These are phyloP conservation scores for Aphidoletes aphidimyza DNA, from an alignment of 2,888 invertebrate species.

Conservation along the genomic window DNA sequence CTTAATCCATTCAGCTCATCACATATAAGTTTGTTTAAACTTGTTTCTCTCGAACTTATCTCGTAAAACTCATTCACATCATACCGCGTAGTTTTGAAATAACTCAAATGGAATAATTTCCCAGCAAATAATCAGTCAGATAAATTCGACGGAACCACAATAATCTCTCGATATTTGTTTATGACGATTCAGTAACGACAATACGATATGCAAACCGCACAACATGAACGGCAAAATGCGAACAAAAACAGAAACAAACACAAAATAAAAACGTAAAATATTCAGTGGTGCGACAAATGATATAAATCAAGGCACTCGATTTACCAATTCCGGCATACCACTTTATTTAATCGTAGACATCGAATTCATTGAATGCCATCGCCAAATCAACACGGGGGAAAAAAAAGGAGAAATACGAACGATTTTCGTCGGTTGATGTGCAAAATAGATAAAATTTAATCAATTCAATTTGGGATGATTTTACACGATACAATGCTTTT, in stretches of 20 bases:
- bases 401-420: no score
- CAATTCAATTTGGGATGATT: not conserved
- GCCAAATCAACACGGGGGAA: not conserved
- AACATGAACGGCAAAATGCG: not conserved
- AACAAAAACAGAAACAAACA: not conserved
- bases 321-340: not conserved
- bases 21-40: no score
- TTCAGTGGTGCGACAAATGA: not conserved
- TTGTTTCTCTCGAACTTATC: not conserved
- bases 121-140: not conserved
- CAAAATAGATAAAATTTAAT: slow-evolving; percentile 32
- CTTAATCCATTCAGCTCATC: no score
- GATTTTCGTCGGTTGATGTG: slow-evolving; percentile 25
- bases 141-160: not conserved
- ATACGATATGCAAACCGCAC: not conserved
- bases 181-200: not conserved
- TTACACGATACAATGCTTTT: not conserved
- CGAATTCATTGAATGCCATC: not conserved
- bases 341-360: not conserved
- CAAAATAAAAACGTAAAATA: not conserved
- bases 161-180: not conserved
- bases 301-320: slow-evolving; percentile 15
- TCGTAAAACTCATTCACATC: not conserved
- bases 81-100: no score
- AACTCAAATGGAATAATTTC: not conserved